phyloP scores from a whole-genome alignment of 2,113 vertebrate genomes.

The Ciconia stormi region DNA sequence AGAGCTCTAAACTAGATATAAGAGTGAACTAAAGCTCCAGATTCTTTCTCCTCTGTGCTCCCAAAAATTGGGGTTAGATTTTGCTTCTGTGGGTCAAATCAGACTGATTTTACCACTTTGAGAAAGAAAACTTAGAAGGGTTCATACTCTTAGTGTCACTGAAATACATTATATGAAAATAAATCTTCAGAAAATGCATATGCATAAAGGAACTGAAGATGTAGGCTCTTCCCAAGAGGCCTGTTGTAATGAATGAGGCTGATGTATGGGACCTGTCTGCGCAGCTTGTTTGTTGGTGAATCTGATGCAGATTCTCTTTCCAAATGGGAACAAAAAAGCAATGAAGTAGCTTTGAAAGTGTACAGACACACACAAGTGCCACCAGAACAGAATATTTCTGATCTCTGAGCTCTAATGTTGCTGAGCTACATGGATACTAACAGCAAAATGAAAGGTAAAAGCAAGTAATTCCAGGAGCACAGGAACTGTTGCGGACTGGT shows the following conservation, averaged over 20 bases:
- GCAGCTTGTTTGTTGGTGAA: neutral
- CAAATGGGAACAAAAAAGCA: neutral
- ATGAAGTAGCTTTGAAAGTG: neutral
- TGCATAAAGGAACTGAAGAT: neutral
- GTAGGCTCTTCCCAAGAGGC: neutral
- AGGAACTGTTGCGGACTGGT: rapidly evolving
- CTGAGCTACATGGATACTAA: neutral
- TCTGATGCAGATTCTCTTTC: neutral
- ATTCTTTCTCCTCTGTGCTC: neutral
- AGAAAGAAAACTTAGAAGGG: neutral
- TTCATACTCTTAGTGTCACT: neutral
- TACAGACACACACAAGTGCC: neutral
- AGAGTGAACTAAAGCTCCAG: neutral
- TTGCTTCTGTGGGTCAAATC: neutral
- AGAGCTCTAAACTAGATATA: conserved; percentile 12
- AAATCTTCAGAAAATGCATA: neutral
- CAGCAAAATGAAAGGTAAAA: neutral
- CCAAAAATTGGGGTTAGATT: neutral
- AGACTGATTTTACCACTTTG: neutral
- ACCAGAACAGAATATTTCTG: neutral
- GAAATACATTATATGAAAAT: neutral
- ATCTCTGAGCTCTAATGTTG: neutral
- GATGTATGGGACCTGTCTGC: neutral
- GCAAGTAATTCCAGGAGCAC: neutral
- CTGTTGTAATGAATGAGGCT: neutral